Conservation (phyloP, 2,113 vertebrate genomes). For the Microtus montanus region DNA sequence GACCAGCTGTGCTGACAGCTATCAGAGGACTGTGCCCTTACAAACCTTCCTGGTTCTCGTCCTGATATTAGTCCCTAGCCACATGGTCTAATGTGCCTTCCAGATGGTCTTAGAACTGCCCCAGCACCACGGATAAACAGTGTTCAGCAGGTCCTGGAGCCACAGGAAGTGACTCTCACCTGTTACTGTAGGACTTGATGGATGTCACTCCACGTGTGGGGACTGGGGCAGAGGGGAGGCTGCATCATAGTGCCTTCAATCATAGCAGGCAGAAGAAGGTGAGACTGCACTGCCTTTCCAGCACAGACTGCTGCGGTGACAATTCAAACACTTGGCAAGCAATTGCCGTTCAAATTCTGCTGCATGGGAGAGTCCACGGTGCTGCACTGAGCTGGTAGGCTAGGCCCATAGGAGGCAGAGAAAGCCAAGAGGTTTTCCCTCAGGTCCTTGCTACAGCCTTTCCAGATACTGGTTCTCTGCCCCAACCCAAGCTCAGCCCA, state of each 20-base stretch:
- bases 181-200: neutral
- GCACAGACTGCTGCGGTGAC: neutral
- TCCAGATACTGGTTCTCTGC: neutral
- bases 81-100: neutral
- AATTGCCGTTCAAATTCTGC: too few relatives aligned
- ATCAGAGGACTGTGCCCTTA: neutral
- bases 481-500: neutral
- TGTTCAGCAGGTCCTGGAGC: neutral
- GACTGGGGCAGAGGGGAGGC: neutral
- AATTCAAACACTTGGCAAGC: neutral
- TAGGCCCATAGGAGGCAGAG: neutral
- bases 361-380: too few relatives aligned
- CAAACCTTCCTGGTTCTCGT: neutral
- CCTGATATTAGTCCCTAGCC: neutral
- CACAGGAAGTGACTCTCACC: neutral
- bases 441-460: neutral
- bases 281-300: neutral
- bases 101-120: neutral
- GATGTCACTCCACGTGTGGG: accelerated
- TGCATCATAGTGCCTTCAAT: too few relatives aligned
- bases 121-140: accelerated
- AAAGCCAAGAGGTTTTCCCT: neutral
- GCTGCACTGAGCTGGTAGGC: too few relatives aligned
- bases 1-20: neutral
- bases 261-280: neutral